Base-by-base conservation (phyloP, 2,113 vertebrate genomes). In the Stegostoma tigrinum region DNA sequence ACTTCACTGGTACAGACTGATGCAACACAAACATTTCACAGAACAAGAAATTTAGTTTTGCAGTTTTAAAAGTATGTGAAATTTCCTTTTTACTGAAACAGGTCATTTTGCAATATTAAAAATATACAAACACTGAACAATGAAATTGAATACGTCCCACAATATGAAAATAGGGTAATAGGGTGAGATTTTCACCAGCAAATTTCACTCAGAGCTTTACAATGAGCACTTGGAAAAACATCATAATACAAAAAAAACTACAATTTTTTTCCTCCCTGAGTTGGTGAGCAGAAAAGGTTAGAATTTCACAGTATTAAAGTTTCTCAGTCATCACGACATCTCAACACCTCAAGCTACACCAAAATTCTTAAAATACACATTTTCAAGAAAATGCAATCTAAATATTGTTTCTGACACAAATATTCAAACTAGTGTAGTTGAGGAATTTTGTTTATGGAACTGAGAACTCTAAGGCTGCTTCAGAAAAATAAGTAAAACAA, bases 101-200 rank as follows among this genome's bases (percentile, higher is more conserved):
- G 42, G 93, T 67, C 93, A 95, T 95, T 23, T 48, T 95, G 94
- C 42, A 72, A 45, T 52, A 95, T 95, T 95, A 34, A 52, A 95
- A 95, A 27, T 75, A 52, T 52, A 95, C 89, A 93, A 5, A 95
- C 75, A 95, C 66, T 66, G 45, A 72, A 95, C 68, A 95, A 75
- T 72, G 52, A 90, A 90, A 72, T 45, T 52, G 68, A 95, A 52
- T 90, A 67, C 12, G 38, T 30, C 21, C 93, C 66, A 70, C 23
- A 61, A 61, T 61, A 95, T 45, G 94, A 68, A 95, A 48, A 70
- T 72, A 68, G 68, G 93, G 8, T 42, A 45, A 91, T n/a, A 27
- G 21, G 94, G 67, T 95, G 75, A 95, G 42, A 95, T 10, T 72
- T 24, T 72, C 2, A 95, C 17, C 42, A 48, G 93, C 42, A 95